Evolutionary conservation across 2,113 vertebrate genomes (phyloP).

Genomic region (Notarius quadriscutis): DNA sequence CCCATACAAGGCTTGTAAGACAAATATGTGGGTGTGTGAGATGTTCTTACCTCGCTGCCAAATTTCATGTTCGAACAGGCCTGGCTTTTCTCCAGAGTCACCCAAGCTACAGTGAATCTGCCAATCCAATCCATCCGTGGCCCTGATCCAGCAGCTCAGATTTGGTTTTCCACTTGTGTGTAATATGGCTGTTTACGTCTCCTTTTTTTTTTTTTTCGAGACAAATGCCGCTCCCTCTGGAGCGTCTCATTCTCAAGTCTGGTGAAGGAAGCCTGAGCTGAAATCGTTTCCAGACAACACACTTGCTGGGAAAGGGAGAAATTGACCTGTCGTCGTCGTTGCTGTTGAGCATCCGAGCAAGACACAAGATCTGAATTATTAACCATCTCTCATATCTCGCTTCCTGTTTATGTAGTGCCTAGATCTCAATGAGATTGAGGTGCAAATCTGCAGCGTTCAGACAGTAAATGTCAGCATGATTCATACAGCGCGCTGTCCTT

Average conservation of each 20-base stretch:
- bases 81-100: constrained; percentile 41
- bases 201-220: constrained; percentile 31
- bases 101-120: constrained; percentile 26
- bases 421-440: constrained; percentile 21
- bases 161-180: constrained; percentile 23
- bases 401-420: constrained; percentile 10
- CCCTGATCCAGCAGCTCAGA: constrained; percentile 34
- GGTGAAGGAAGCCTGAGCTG: neutral
- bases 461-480: constrained; percentile 4
- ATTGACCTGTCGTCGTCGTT: constrained; percentile 29
- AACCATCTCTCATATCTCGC: neutral
- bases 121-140: constrained; percentile 36
- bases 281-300: neutral
- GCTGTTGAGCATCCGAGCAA: constrained; percentile 37
- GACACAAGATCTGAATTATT: constrained; percentile 41
- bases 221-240: constrained; percentile 15
- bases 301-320: neutral
- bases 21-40: neutral
- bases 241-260: constrained; percentile 23
- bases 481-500: neutral
- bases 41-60: constrained; percentile 18
- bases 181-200: constrained; percentile 1
- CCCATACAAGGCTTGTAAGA: neutral
- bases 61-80: constrained; percentile 2
- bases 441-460: neutral